A percentile compares a stretch with the other conserved stretches of the same genome.
phyloP scores from a whole-genome alignment of 2,113 vertebrate species.

The Silurus asotus region DNA sequence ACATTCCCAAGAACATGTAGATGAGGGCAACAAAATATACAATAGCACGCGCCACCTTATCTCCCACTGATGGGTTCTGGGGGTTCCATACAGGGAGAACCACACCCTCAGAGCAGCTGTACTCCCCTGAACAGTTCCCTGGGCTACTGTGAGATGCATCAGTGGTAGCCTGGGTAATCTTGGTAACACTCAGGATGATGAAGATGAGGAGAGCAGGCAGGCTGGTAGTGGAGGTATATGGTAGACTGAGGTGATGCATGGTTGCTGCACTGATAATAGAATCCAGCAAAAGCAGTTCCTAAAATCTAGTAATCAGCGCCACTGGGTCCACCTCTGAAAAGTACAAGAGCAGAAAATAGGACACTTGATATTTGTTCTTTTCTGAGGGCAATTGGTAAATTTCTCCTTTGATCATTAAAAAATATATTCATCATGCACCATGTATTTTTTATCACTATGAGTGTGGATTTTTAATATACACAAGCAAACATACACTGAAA shows the following conservation, averaged over 20 bases:
- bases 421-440: neutral
- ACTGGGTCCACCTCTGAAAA: constrained; percentile 33
- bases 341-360: constrained; percentile 22
- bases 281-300: constrained; percentile 8
- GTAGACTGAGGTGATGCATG: constrained; percentile 58
- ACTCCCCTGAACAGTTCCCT: constrained; percentile 67
- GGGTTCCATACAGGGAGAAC: constrained; percentile 83
- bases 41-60: constrained; percentile 82
- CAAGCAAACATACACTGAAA: neutral
- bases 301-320: neutral
- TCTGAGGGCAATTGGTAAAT: neutral
- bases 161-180: constrained; percentile 60
- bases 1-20: constrained; percentile 87
- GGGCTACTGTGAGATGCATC: constrained; percentile 37
- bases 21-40: constrained; percentile 84
- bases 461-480: neutral
- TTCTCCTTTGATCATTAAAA: neutral
- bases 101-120: constrained; percentile 78
- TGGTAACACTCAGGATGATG: constrained; percentile 65
- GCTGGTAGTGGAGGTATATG: constrained; percentile 50
- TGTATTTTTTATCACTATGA: neutral
- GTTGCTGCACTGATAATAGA: constrained; percentile 18
- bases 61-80: constrained; percentile 80
- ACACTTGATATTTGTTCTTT: neutral
- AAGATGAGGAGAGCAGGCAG: constrained; percentile 62